Base-by-base conservation (phyloP, 2,113 vertebrate species). In the Zosterops borbonicus region DNA sequence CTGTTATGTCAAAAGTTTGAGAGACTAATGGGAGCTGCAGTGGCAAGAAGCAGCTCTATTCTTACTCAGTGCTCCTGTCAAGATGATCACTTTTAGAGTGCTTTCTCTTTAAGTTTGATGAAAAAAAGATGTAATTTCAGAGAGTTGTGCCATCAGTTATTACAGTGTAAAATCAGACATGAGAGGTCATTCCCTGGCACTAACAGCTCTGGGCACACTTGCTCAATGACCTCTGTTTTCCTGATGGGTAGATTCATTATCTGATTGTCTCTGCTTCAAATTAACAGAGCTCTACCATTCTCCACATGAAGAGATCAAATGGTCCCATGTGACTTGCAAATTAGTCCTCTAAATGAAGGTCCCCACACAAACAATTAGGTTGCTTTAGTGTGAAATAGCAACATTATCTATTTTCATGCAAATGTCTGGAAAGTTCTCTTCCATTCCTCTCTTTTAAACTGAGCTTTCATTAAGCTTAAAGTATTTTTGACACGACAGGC, bases 171-270 rank as follows among this genome's bases (percentile, higher is more conserved):
- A 92, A 92, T 95, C 92, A 76, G 42, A 92, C 82, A 87, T 80
- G 68, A 96, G 81, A 94, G 78, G 96, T 96, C 88, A 77, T 78
- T 88, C 46, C 56, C 67, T 93, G 86, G 65, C 68, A 86, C 71
- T 74, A 58, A 78, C 77, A 94, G 70, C 91, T 95, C 87, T 92
- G 41, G 64, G 78, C 78, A 94, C 53, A 60, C 78, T 94, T 96
- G 60, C 68, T 92, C 50, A 69, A 33, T 52, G 88, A 94, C 90
- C 81, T 91, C 50, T 95, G 49, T 83, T 95, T 94, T 95, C 71
- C 73, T 96, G 27, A 77, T 91, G 96, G 80, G 64, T 73, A 83
- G 95, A 96, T 92, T 94, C 93, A 96, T 97, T 95, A 96, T 64
- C 41, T 84, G 77, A 92, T 91, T 89, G 85, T 85, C 52, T 94